phyloP scores from a whole-genome alignment of 2,888 invertebrate species.

The Drosophila subsilvestris region DNA sequence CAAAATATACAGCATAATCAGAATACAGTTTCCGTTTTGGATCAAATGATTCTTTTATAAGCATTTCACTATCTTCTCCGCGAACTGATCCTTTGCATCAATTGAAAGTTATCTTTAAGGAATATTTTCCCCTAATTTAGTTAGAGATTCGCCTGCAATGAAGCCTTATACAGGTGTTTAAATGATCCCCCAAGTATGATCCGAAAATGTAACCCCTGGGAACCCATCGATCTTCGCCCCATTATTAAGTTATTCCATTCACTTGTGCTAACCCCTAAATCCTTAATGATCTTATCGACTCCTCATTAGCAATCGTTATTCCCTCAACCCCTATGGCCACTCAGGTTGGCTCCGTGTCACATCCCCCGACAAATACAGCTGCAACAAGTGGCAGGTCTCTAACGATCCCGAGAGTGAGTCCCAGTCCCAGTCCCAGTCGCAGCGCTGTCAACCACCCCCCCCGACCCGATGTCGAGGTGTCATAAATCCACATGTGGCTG shows the following conservation, averaged over 20 bases:
- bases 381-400: conserved; percentile 69
- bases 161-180: not conserved
- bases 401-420: conserved; percentile 21
- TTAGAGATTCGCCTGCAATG: not conserved
- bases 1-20: too few species aligned
- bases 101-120: too few species aligned
- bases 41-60: too few species aligned
- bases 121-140: not conserved
- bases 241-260: conserved; percentile 6
- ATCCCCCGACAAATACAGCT: conserved; percentile 59
- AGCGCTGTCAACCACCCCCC: conserved; percentile 8
- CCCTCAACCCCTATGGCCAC: conserved; percentile 2
- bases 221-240: conserved; percentile 22
- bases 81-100: too few species aligned
- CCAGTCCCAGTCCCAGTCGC: not conserved
- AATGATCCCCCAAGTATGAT: not conserved
- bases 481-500: conserved; percentile 80
- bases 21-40: too few species aligned
- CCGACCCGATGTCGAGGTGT: conserved; percentile 41
- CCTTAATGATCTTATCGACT: conserved; percentile 39
- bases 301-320: conserved; percentile 25
- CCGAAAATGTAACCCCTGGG: conserved; percentile 13
- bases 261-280: conserved; percentile 25
- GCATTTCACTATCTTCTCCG: too few species aligned
- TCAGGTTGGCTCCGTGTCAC: conserved; percentile 19